These are phyloP conservation scores for Trachymyrmex septentrionalis DNA, from an alignment of 1,140 invertebrate species.

Conservation along the genomic window DNA sequence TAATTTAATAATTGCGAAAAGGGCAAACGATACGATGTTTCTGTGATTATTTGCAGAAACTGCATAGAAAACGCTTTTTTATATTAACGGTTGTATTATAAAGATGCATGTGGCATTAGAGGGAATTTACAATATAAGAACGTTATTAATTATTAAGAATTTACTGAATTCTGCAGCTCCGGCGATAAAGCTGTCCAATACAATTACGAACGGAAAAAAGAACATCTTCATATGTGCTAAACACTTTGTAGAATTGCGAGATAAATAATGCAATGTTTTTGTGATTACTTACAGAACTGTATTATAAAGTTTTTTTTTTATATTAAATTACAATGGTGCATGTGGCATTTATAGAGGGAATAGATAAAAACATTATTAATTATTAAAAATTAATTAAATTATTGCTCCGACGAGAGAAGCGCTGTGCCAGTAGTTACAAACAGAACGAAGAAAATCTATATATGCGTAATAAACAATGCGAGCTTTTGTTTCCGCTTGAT, in stretches of 20 bases:
- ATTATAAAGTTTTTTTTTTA: background rate
- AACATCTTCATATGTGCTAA: background rate
- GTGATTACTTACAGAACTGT: background rate
- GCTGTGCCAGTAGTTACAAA: background rate
- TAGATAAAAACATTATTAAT: background rate
- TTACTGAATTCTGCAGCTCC: background rate
- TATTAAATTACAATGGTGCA: background rate
- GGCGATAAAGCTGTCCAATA: background rate
- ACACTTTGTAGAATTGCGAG: background rate
- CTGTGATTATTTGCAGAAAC: background rate
- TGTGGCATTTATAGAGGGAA: background rate
- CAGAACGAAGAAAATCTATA: background rate
- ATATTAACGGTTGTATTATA: background rate
- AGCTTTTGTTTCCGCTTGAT: background rate
- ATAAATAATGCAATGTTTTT: background rate
- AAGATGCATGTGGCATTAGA: background rate
- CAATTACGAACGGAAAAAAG: background rate
- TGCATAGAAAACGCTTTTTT: background rate
- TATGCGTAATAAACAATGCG: background rate
- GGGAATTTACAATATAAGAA: background rate
- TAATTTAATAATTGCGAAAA: background rate
- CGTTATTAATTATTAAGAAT: background rate
- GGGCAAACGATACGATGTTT: background rate
- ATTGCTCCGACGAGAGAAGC: background rate
- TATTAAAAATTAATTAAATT: slow-evolving; percentile 9